Evolutionary conservation across 2,888 invertebrate genomes (phyloP).

Genomic region (Drosophila neutralis): DNA sequence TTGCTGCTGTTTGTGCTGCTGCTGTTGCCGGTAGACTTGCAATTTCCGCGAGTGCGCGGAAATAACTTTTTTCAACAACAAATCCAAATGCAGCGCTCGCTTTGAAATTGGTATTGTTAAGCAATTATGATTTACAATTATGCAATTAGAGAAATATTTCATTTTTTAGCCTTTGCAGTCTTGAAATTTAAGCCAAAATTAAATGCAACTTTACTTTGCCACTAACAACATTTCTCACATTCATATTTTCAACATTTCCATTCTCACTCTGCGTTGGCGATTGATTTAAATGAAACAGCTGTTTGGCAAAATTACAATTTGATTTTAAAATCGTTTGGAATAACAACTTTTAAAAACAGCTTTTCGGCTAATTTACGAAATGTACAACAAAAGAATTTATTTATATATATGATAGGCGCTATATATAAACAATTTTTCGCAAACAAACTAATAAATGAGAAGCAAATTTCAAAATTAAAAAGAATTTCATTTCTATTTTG

Average conservation of each 20-base stretch:
- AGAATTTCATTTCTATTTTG: neutral
- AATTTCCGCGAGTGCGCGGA: conserved; percentile 71
- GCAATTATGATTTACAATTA: conserved; percentile 4
- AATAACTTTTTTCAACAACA: conserved; percentile 49
- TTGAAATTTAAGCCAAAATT: neutral
- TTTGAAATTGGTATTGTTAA: neutral
- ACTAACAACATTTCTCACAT: neutral
- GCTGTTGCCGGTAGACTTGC: conserved; percentile 46
- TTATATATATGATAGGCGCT: neutral
- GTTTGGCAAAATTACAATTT: neutral
- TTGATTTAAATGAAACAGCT: neutral
- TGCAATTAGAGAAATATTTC: neutral
- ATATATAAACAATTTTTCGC: neutral
- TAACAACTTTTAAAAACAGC: neutral
- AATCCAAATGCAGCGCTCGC: neutral
- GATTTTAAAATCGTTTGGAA: neutral
- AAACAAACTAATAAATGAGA: neutral
- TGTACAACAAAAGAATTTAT: neutral
- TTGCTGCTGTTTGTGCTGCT: conserved; percentile 15
- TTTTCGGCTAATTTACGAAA: neutral
- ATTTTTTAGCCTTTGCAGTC: neutral
- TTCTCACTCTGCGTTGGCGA: neutral
- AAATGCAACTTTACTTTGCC: too few species aligned
- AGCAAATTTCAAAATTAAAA: neutral
- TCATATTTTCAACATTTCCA: neutral